Conservation (phyloP, 2,797 vertebrate species). For the Alca torda region DNA sequence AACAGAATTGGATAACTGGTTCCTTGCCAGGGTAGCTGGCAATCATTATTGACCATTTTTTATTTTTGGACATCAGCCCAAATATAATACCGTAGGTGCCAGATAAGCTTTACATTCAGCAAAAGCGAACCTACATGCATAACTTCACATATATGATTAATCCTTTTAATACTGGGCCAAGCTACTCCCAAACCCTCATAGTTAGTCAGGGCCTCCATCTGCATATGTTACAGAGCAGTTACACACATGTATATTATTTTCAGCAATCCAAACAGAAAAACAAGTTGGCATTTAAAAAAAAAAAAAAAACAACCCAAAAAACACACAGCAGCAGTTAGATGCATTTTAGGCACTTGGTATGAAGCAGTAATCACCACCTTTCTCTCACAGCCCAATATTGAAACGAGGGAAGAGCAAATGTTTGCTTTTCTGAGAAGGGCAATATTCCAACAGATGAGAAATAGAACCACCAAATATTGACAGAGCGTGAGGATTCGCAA, state of each 20-base stretch:
- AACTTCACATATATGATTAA: neutral
- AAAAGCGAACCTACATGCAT: neutral
- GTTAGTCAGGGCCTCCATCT: constrained; percentile 35
- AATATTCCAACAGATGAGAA: neutral
- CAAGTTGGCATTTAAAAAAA: constrained; percentile 8
- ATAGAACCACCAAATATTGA: constrained; percentile 32
- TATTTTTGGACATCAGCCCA: constrained; percentile 4
- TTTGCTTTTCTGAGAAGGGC: constrained; percentile 33
- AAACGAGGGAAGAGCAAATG: constrained; percentile 28
- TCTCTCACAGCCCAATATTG: neutral
- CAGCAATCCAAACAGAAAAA: constrained; percentile 29
- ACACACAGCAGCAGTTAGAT: neutral
- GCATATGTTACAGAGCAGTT: neutral
- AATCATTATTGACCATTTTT: neutral
- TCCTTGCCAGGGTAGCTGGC: constrained; percentile 24
- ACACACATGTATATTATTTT: neutral
- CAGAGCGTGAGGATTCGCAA: neutral
- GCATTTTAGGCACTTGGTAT: neutral
- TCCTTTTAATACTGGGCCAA: neutral
- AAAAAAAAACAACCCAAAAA: too few relatives aligned
- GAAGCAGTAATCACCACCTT: constrained; percentile 17
- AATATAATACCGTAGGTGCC: neutral
- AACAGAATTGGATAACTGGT: constrained; percentile 35
- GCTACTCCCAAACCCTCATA: neutral
- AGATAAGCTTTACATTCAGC: neutral